Conservation (phyloP, 2,797 vertebrate species). For the Megaceryle alcyon region DNA sequence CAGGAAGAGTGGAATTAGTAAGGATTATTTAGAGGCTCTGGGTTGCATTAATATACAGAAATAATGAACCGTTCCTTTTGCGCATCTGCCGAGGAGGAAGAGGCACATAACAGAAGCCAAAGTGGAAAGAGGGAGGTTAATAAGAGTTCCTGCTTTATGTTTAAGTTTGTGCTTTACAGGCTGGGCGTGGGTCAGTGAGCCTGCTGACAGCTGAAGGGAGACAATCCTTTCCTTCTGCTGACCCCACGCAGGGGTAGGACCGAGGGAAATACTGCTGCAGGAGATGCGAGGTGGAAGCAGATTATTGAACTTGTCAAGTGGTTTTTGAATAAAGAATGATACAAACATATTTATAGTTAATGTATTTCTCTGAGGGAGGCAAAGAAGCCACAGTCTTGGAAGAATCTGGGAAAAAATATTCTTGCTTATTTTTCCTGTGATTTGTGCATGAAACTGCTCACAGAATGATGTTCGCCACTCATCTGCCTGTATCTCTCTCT, state of each 20-base stretch:
- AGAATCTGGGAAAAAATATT: background rate
- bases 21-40: background rate
- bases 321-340: background rate
- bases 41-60: background rate
- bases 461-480: background rate
- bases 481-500: background rate
- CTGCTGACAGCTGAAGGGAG: background rate
- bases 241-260: background rate
- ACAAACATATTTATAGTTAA: background rate
- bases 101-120: background rate
- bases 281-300: background rate
- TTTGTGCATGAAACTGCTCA: background rate
- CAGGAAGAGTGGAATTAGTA: background rate
- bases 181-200: background rate
- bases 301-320: background rate
- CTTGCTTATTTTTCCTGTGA: background rate
- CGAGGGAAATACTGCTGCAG: background rate
- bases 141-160: background rate
- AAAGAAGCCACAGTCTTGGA: background rate
- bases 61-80: background rate
- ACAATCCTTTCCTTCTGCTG: background rate
- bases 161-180: background rate
- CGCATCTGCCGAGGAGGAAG: background rate
- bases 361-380: background rate
- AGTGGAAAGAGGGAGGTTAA: background rate